Evolutionary conservation across 2,888 invertebrate species (phyloP).

Genomic region (Eueremaeus valkanovi): DNA sequence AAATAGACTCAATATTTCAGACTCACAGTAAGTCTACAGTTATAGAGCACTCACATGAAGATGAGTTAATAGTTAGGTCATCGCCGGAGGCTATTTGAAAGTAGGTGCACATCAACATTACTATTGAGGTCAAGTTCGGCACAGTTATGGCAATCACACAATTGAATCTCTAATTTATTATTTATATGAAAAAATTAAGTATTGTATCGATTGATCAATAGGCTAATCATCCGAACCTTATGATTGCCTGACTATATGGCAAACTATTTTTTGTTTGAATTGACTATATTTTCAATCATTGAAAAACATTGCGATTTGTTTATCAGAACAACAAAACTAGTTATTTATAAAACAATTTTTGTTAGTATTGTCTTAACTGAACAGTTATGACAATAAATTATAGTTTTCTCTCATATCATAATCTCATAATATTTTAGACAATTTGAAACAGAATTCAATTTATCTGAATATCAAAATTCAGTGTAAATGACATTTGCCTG

Average conservation of each 20-base stretch:
- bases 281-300: neutral
- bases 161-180: conserved; percentile 3
- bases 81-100: conserved; percentile 14
- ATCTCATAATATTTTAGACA: no score
- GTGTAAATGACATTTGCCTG: neutral
- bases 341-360: neutral
- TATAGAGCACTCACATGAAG: conserved; percentile 7
- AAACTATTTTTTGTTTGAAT: no score
- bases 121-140: conserved; percentile 31
- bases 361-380: conserved; percentile 22
- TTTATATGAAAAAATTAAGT: neutral
- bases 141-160: conserved; percentile 20
- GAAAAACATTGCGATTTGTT: neutral
- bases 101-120: conserved; percentile 18
- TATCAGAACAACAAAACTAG: neutral
- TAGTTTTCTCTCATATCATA: neutral
- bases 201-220: neutral
- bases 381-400: neutral
- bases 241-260: no score
- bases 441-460: neutral
- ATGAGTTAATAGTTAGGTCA: conserved; percentile 32
- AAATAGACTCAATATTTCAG: neutral
- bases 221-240: no score
- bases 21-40: neutral
- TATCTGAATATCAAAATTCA: neutral